Base-by-base conservation (phyloP, 1,140 invertebrate species). In the Uloborus diversus region DNA sequence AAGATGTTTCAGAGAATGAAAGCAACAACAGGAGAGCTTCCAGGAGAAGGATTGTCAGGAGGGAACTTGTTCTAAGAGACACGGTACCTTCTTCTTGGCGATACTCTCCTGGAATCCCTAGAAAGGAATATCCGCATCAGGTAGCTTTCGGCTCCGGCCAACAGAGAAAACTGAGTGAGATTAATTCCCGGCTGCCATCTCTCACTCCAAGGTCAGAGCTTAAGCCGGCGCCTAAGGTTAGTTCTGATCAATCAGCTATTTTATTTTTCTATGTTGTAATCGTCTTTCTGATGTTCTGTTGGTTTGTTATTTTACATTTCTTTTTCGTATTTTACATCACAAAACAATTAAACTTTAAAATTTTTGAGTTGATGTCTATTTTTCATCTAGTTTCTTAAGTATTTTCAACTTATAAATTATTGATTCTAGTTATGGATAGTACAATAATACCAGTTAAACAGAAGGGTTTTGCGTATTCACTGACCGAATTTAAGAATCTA, bases 61-160 rank as follows among this genome's bases (percentile, higher is more conserved):
- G 57, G 23, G 70, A 75, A 25, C 28, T 75, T 2, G 37, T 75
- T 11, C 57, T 75, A 27, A 62, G 51, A n/a, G 70, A 75, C 59
- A 75, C 70, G 0, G 59, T 75, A 4, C 70, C 70, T 3, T 75
- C 61, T 3, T 76, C 73, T 1, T 76, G 73, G 73, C 51, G 42
- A 4, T 66, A 76, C 49, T 64, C 61, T 1, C 70, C 70, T 5
- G 70, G 70, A 30, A 27, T 75, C 11, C 57, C 70, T 0, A 75
- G 57, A 9, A 75, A 75, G 4, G 70, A 64, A 1, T 64, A 75
- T 14, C 23, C n/a, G 4, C 61, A 62, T 4, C 59, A 42, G 5
- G 28, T 76, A 2, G 73, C 73, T 1, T 64, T 75, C 35, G 73
- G 73, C 4, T 28, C 35, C 0, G 37, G 71, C 7, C 66, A 70